These are phyloP conservation scores for Diuraphis noxia DNA, from an alignment of 1,140 invertebrate genomes.

Conservation along the genomic window DNA sequence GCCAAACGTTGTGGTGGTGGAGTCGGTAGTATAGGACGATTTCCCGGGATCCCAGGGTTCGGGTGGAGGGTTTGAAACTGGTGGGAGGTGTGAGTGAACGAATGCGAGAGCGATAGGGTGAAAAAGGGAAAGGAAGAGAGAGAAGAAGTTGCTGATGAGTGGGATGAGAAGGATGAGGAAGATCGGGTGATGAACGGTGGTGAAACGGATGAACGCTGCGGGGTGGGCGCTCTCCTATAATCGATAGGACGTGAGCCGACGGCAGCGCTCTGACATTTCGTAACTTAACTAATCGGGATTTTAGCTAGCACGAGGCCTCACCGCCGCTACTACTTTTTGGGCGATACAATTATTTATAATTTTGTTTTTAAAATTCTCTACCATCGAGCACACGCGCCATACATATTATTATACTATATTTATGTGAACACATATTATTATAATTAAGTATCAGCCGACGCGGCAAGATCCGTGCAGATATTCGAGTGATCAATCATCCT, in stretches of 20 bases:
- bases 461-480: neutral
- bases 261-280: slow-evolving; percentile 42
- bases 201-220: neutral
- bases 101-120: neutral
- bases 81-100: neutral
- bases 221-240: neutral
- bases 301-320: neutral
- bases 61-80: neutral
- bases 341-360: neutral
- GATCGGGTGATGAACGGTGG: neutral
- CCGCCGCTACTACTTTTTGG: neutral
- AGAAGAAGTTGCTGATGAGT: too few relatives aligned
- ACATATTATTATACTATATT: neutral
- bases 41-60: neutral
- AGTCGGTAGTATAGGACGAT: neutral
- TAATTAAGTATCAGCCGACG: neutral
- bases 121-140: too few relatives aligned
- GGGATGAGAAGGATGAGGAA: neutral
- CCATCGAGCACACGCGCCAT: neutral
- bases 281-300: slow-evolving; percentile 38
- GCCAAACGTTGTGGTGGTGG: neutral
- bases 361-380: neutral
- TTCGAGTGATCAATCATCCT: neutral
- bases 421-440: neutral
- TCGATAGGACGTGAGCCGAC: slow-evolving; percentile 52